Evolutionary conservation across 2,113 vertebrate genomes (phyloP).

Genomic region (Pelusios castaneus): DNA sequence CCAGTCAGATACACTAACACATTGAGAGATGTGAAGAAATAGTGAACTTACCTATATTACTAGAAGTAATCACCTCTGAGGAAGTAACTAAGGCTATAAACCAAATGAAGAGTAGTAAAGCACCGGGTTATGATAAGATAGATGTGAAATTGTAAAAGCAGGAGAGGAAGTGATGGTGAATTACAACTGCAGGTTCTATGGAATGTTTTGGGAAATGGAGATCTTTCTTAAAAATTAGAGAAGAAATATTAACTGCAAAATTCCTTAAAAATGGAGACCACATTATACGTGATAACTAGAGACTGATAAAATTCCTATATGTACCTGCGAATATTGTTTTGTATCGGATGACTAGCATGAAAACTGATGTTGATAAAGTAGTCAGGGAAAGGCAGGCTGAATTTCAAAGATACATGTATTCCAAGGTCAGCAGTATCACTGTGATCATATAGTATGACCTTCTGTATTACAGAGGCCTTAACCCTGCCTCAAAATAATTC

Average conservation of each 20-base stretch:
- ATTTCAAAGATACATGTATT: no score
- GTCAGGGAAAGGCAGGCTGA: background rate
- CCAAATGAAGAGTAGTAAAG: background rate
- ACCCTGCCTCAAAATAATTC: background rate
- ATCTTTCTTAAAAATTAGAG: background rate
- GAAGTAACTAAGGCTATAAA: background rate
- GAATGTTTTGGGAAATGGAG: background rate
- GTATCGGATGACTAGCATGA: background rate
- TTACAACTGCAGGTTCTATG: background rate
- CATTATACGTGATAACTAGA: background rate
- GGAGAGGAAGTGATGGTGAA: background rate
- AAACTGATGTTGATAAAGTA: background rate
- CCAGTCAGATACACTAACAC: background rate
- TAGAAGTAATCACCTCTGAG: background rate
- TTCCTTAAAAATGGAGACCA: no score
- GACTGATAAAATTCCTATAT: background rate
- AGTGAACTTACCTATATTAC: background rate
- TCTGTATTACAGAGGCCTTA: background rate
- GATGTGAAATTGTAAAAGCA: background rate
- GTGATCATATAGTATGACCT: no score
- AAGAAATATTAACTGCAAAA: background rate
- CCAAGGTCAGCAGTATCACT: no score
- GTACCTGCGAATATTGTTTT: background rate
- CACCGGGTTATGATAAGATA: background rate
- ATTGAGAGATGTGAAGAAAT: background rate